Evolutionary conservation across 1,140 invertebrate species (phyloP).

Genomic region (Myzus persicae): DNA sequence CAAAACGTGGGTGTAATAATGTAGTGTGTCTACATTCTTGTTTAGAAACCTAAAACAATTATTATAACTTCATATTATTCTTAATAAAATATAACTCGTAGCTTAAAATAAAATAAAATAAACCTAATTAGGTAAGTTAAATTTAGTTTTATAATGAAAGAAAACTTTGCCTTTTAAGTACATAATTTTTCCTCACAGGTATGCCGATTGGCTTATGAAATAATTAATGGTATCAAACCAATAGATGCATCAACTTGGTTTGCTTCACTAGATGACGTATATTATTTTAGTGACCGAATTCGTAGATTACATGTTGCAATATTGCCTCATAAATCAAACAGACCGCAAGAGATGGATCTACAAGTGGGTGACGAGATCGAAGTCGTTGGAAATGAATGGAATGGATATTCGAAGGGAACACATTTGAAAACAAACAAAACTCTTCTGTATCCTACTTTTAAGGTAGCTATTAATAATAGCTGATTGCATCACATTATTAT

Average conservation of each 20-base stretch:
- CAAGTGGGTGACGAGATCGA: background rate
- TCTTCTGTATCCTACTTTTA: constrained; percentile 12
- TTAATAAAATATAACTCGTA: background rate
- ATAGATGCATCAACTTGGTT: background rate
- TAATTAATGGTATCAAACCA: background rate
- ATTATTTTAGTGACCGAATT: background rate
- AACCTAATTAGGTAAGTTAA: background rate
- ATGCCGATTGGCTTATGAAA: background rate
- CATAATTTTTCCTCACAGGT: background rate
- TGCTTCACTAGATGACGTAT: background rate
- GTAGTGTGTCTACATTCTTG: background rate
- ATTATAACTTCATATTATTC: background rate
- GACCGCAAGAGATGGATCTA: background rate
- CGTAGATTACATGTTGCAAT: background rate
- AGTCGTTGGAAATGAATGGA: background rate
- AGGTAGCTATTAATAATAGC: background rate
- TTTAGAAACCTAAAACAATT: background rate
- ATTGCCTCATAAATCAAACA: background rate
- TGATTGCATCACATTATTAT: background rate
- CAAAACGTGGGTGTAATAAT: background rate
- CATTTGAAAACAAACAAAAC: background rate
- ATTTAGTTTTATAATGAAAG: background rate
- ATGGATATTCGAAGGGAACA: background rate
- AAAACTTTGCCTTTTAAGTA: background rate
- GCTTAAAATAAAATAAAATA: background rate